Evolutionary conservation across 1,140 invertebrate genomes (phyloP), one percentile per base, ranked within the genome.

Genomic region (Aphaenogaster floridana): DNA sequence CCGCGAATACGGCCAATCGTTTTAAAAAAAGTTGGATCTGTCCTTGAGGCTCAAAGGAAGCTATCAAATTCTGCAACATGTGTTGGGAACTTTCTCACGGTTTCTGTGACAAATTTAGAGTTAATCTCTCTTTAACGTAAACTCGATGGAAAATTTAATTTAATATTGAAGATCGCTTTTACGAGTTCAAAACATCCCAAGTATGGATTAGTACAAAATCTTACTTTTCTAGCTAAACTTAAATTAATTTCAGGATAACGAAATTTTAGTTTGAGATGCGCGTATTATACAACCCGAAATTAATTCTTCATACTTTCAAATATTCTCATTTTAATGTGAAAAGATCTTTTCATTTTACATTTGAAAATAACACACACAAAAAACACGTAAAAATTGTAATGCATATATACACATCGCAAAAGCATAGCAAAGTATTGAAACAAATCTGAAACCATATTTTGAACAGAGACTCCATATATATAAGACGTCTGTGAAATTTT

Each of bases 321-420:
- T 77, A 42, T 77, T 34, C 5, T 15, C 7, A 48, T 34, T 17
- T n/a, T 48, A 8, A 64, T 8, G 45, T 79, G 45, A 13, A 48
- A 79, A 79, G 34, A 17, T 11, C 9, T 15, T 45, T n/a, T 42
- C 5, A 9, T 4, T 39, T 45, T 21, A 0, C 64, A 21, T 45
- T 77, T 57, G 5, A 57, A 71, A 45, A 45, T 21, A 80, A 68
- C 5, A 11, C 66, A 71, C 63, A 42, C 59, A n/a, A 11, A 72
- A 69, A 13, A 42, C 36, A 63, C 64, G 45, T 52, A 68, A 21
- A 39, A 68, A 42, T 8, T 39, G 34, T 54, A 57, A 69, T 28
- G 15, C 8, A 15, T 42, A 81, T 15, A 71, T 42, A 81, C 21
- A 71, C 15, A 81, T 42, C 15, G 3, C 13, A 71, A 63, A 76